Base-by-base conservation (phyloP, 2,113 vertebrate species). In the Dipodomys stephensi region DNA sequence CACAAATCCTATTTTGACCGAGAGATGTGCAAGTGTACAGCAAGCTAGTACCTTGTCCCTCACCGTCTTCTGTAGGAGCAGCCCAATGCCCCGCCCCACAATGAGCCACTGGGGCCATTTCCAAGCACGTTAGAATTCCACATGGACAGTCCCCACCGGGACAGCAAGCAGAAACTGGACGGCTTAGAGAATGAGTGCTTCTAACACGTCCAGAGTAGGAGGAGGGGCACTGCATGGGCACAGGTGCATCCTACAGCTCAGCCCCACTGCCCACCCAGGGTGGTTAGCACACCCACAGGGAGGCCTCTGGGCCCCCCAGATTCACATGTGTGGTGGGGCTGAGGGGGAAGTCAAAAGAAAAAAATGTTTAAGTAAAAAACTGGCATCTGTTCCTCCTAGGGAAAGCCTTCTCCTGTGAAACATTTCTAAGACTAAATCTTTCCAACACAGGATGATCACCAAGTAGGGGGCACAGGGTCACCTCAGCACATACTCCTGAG, bases 171-270 rank as follows among this genome's bases (percentile, higher is more conserved):
- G 93, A 98, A 98, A 96, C 97, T 97, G 97, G 93, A 94, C 83
- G 95, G 97, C 96, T 97, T 95, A 93, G 96, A 97, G 97, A 97
- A 97, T 93, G 88, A 94, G 83, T 96, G 84, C 97, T 97, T 98
- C 60, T 96, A 97, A 97, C 97, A 97, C 97, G 94, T 97, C 96
- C 97, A 97, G 94, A 96, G 96, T 94, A 94, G 96, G 96, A 97
- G 90, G 95, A 57, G 92, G 97, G 96, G 87, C 95, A 87, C 97
- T 97, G 97, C 97, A 98, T 92, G 93, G 97, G 96, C 96, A 96
- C 97, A 98, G 96, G 96, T 95, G 93, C 88, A 96, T 62, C 94
- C 92, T 85, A 96, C 87, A 92, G 94, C 96, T 96, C 77, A 2
- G 72, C 76, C 7, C 64, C 9, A 7, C 0, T 0, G 74, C 82